Evolutionary conservation across 2,888 invertebrate genomes (phyloP).

Genomic region (Ommatoiulus sabulosus): DNA sequence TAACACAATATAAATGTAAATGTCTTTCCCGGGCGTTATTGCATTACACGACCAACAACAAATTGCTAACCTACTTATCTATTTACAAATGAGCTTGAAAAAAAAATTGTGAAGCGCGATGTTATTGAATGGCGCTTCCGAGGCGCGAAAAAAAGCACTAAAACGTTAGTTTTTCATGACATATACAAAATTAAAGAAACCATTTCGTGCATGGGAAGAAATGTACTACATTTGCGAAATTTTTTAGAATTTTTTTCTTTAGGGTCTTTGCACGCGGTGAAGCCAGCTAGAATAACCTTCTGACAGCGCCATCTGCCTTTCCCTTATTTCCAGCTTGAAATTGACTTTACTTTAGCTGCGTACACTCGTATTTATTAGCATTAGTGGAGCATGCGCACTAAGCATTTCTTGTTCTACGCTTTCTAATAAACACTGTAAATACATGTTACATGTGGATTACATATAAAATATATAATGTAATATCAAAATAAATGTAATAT

Average conservation of each 20-base stretch:
- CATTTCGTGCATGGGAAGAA: not conserved
- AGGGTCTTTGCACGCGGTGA: not conserved
- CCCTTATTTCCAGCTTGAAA: not conserved
- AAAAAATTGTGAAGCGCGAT: not conserved
- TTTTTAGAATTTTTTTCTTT: not conserved
- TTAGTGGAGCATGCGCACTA: no score
- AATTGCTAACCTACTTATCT: constrained; percentile 48
- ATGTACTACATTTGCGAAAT: not conserved
- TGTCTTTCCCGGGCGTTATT: constrained; percentile 5
- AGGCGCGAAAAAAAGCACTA: not conserved
- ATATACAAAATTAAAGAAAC: constrained; percentile 32
- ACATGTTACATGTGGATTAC: no score
- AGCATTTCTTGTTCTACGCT: no score
- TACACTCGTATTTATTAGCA: not conserved
- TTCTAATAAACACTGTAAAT: no score
- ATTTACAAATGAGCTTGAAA: constrained; percentile 46
- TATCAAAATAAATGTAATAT: no score
- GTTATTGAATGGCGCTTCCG: constrained; percentile 9
- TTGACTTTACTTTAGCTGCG: not conserved
- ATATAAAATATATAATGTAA: no score
- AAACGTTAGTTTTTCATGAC: not conserved
- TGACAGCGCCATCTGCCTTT: constrained; percentile 23
- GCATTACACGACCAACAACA: constrained; percentile 33
- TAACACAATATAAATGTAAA: constrained; percentile 48
- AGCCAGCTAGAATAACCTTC: constrained; percentile 37